These are phyloP conservation scores for Callipepla squamata DNA, from an alignment of 2,113 vertebrate genomes.

Conservation along the genomic window DNA sequence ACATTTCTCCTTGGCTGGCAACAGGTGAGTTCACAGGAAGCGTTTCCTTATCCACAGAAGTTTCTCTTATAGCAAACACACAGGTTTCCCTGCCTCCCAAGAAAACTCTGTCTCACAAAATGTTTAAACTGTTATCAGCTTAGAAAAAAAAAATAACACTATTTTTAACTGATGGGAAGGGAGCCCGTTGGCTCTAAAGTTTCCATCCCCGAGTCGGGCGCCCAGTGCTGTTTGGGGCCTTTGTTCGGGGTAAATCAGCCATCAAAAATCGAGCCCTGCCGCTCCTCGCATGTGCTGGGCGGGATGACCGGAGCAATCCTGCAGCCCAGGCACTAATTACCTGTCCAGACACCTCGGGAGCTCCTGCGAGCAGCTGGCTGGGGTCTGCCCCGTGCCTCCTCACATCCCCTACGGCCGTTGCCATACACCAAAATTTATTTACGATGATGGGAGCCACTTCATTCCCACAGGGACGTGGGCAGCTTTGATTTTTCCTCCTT, in stretches of 20 bases:
- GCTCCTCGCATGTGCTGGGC: constrained; percentile 87
- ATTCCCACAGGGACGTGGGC: not conserved
- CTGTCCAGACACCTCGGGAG: constrained; percentile 74
- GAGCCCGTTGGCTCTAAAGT: constrained; percentile 85
- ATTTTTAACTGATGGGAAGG: constrained; percentile 80
- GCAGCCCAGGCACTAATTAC: constrained; percentile 79
- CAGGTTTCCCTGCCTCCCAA: not conserved
- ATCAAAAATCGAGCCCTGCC: constrained; percentile 86
- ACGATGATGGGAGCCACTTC: not conserved
- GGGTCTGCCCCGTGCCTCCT: fast-evolving
- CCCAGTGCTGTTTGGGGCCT: constrained; percentile 86
- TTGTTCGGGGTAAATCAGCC: constrained; percentile 93
- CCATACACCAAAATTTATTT: not conserved
- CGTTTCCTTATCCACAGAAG: constrained; percentile 24
- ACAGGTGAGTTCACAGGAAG: not conserved
- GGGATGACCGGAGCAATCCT: constrained; percentile 87
- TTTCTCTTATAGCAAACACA: constrained; percentile 35
- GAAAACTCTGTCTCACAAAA: constrained; percentile 51
- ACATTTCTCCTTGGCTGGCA: constrained; percentile 65
- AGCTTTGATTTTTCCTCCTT: not conserved
- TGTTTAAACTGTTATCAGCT: constrained; percentile 67
- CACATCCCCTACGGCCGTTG: fast-evolving
- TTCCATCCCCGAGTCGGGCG: constrained; percentile 81
- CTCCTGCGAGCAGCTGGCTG: constrained; percentile 48
- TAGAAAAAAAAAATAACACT: constrained; percentile 18